phyloP scores from a whole-genome alignment of 1,140 invertebrate species.

The Acromyrmex heyeri region DNA sequence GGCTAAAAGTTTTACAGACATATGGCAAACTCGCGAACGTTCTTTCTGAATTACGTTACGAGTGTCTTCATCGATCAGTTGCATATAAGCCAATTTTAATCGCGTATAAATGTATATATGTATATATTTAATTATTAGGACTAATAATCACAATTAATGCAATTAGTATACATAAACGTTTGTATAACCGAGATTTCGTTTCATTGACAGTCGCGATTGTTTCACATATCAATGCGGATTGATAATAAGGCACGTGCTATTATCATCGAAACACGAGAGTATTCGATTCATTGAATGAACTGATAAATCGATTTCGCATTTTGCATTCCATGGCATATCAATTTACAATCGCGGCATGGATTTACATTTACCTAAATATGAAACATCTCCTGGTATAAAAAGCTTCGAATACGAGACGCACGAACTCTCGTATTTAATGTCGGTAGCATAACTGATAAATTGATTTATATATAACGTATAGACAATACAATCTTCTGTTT shows the following conservation, averaged over 20 bases:
- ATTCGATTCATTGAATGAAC: conserved; percentile 33
- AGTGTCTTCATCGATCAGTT: background rate
- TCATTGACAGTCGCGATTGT: conserved; percentile 5
- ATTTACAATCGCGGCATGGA: conserved; percentile 45
- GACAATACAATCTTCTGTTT: background rate
- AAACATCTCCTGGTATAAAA: conserved; percentile 43
- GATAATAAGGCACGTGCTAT: conserved; percentile 51
- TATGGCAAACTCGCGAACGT: background rate
- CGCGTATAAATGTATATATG: background rate
- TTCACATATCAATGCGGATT: conserved; percentile 24
- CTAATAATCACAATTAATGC: background rate
- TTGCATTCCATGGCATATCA: background rate
- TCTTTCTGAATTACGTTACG: background rate
- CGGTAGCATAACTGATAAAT: conserved; percentile 17
- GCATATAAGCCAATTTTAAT: background rate
- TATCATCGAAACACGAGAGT: conserved; percentile 46
- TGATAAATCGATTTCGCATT: conserved; percentile 50
- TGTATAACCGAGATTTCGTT: background rate
- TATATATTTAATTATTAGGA: background rate
- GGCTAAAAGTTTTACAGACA: background rate
- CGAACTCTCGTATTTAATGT: conserved; percentile 16
- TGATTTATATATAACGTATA: background rate
- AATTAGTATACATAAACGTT: background rate
- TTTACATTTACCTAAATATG: conserved; percentile 52
- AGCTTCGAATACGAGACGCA: background rate